These are phyloP conservation scores for Drosophila trapezifrons DNA, from an alignment of 1,140 invertebrate genomes.

Conservation along the genomic window DNA sequence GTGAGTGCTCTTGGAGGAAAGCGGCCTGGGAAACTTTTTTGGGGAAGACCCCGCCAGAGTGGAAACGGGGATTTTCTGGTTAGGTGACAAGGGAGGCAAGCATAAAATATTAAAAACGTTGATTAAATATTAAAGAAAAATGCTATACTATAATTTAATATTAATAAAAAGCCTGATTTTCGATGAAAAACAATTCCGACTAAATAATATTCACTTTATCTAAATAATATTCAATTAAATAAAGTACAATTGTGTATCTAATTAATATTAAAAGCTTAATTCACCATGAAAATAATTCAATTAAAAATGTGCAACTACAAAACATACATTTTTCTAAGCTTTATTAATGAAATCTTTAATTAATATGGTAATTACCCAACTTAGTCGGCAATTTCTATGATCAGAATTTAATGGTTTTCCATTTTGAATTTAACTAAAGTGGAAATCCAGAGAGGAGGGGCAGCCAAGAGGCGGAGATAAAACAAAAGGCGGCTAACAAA, in stretches of 20 bases:
- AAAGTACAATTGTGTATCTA: background rate
- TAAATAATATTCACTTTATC: too few species aligned
- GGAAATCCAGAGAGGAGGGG: background rate
- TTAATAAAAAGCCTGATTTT: too few species aligned
- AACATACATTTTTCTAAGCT: background rate
- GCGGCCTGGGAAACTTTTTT: slow-evolving; percentile 42
- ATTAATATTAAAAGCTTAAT: background rate
- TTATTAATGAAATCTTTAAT: background rate
- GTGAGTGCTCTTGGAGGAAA: slow-evolving; percentile 25
- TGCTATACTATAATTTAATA: background rate
- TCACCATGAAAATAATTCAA: background rate
- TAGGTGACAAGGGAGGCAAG: background rate
- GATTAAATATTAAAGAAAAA: background rate
- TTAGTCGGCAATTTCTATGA: slow-evolving; percentile 7
- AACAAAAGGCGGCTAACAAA: slow-evolving; percentile 79
- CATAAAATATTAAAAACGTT: background rate
- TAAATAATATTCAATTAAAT: background rate
- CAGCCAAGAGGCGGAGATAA: slow-evolving; percentile 47
- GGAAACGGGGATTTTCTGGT: slow-evolving; percentile 3
- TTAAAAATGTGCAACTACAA: background rate
- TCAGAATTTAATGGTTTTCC: slow-evolving; percentile 33
- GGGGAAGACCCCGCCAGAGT: slow-evolving; percentile 12
- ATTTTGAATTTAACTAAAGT: slow-evolving; percentile 34
- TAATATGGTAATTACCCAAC: background rate
- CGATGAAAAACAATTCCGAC: too few species aligned